phyloP scores from a whole-genome alignment of 2,888 invertebrate genomes.

The Theodoxus fluviatilis region DNA sequence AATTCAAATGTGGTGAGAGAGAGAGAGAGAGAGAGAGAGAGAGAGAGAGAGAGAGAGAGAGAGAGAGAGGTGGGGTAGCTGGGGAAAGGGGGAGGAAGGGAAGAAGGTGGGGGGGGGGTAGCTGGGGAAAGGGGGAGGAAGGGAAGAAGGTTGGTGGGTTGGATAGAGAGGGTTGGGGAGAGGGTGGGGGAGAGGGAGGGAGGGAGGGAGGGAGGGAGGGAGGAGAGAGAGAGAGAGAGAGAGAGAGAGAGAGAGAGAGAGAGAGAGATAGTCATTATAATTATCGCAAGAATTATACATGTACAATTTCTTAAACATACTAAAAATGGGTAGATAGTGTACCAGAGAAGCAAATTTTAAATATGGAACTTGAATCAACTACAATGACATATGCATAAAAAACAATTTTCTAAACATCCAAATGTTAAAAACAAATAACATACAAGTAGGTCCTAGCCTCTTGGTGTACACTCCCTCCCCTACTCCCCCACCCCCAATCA shows the following conservation, averaged over 20 bases:
- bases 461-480: too few relatives aligned
- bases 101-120: background rate
- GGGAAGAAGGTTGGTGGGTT: background rate
- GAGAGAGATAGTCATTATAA: background rate
- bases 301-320: too few relatives aligned
- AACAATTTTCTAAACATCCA: too few relatives aligned
- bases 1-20: too few relatives aligned
- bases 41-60: background rate
- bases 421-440: too few relatives aligned
- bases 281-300: too few relatives aligned
- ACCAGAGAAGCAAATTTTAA: too few relatives aligned
- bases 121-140: slow-evolving; percentile 6
- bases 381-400: too few relatives aligned
- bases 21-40: slow-evolving; percentile 3
- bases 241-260: slow-evolving; percentile 8
- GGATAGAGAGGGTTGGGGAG: background rate
- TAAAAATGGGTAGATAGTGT: too few relatives aligned
- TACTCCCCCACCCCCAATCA: too few relatives aligned
- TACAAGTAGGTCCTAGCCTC: too few relatives aligned
- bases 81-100: slow-evolving; percentile 3
- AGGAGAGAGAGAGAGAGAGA: slow-evolving; percentile 18
- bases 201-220: background rate
- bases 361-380: too few relatives aligned
- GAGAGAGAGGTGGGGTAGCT: background rate
- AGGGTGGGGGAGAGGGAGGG: background rate